Percentiles rank a stretch among this genome's conserved stretches.
Evolutionary conservation across 2,888 invertebrate species (phyloP).

Genomic region (Neelides folsomi): DNA sequence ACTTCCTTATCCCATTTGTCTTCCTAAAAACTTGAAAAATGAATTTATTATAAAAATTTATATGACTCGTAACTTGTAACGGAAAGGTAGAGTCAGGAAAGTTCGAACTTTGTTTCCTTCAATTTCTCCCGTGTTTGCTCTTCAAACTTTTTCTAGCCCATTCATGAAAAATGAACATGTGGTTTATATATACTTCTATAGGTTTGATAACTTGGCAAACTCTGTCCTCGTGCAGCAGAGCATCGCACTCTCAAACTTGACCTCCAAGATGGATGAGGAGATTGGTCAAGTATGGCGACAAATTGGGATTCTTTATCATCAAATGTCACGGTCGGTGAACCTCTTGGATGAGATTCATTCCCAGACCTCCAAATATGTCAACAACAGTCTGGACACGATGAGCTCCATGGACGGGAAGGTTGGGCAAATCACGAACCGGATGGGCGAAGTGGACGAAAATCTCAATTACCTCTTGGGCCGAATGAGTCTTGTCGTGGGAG

Average conservation of each 20-base stretch:
- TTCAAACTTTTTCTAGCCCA: no score
- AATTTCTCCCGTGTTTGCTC: no score
- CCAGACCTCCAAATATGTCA: constrained; percentile 65
- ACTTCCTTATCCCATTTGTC: no score
- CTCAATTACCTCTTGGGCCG: constrained; percentile 68
- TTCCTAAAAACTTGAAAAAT: no score
- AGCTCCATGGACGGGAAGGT: constrained; percentile 67
- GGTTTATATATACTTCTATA: no score
- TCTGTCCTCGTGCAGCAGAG: constrained; percentile 59
- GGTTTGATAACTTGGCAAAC: constrained; percentile 56
- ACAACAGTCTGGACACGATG: constrained; percentile 61
- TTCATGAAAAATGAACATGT: no score
- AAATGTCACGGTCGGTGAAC: constrained; percentile 60
- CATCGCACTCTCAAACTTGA: constrained; percentile 57
- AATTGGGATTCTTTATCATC: constrained; percentile 75
- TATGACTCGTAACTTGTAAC: no score
- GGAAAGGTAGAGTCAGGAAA: no score
- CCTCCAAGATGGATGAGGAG: constrained; percentile 58
- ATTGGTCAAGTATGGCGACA: constrained; percentile 79
- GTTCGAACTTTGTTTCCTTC: no score
- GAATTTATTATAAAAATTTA: no score
- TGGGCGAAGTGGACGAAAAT: constrained; percentile 65
- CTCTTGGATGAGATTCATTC: constrained; percentile 61
- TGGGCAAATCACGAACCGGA: constrained; percentile 58
- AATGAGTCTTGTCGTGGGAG: constrained; percentile 64